Base-by-base conservation (phyloP, 2,888 invertebrate species). In the Pomacea canaliculata region DNA sequence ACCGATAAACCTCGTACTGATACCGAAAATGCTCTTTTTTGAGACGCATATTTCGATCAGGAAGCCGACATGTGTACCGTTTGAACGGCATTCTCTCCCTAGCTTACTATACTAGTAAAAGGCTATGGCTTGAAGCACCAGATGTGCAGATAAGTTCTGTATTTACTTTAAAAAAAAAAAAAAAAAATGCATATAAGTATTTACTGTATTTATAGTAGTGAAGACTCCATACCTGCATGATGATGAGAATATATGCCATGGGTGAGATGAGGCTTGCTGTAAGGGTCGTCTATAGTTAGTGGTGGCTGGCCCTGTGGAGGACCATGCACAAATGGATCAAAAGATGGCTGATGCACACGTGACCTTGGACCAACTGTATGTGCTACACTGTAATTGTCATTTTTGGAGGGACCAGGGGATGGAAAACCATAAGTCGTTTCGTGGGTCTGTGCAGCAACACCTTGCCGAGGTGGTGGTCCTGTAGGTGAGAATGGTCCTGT, bases 281-380 rank as follows among this genome's bases (percentile, higher is more conserved):
- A 86, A 1, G 84, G 82, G 67, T 84, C 85, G 56, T 82, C 80
- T 8, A 79, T 74, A 46, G 80, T 73, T 56, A 62, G 71, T 16
- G 56, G 73, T 23, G 51, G 70, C 19, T 37, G 68, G 56, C 59
- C 46, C 1, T 65, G 51, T 0, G 65, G 70, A 10, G 74, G 74
- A 60, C 74, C 74, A 13, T 68, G 74, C 74, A 68, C 74, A 62
- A 71, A 71, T 72, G 69, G 76, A 5, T 73, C 71, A 59, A 76
- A 73, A 19, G 68, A 68, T n/a, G 62, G 78, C 65, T 76, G 78
- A 76, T 18, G 72, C 76, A 18, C 75, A 78, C 71, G 79, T 51
- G 80, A 82, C 18, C 83, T 79, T n/a, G 76, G 84, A 73, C 82
- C 83, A 46, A 80, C 78, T 27, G 67, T 82, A 23, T 23, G 23